These are phyloP conservation scores for Eubasilissa regina DNA, from an alignment of 1,140 invertebrate genomes.

Conservation along the genomic window DNA sequence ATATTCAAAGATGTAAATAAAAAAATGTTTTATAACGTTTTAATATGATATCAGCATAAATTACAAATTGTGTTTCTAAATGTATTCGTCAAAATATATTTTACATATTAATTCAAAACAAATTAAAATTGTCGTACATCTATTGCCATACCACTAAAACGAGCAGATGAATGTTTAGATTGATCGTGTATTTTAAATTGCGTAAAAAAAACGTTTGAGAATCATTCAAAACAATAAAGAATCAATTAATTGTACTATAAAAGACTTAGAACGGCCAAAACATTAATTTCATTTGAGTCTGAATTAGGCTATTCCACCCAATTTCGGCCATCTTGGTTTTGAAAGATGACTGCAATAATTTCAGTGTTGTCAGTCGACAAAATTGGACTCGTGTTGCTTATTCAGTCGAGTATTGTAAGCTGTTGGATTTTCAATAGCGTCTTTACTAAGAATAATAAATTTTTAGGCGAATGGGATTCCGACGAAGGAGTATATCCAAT, in stretches of 20 bases:
- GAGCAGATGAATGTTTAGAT: no score
- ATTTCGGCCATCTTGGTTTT: constrained; percentile 8
- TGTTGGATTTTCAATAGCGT: constrained; percentile 53
- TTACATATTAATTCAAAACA: no score
- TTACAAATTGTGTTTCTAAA: no score
- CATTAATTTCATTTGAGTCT: neutral
- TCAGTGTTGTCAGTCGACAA: constrained; percentile 37
- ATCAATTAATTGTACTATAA: constrained; percentile 37
- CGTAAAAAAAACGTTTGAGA: constrained; percentile 7
- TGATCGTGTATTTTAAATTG: neutral
- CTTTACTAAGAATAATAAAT: constrained; percentile 33
- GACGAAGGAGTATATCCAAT: constrained; percentile 51
- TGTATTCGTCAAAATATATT: no score
- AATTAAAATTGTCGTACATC: no score
- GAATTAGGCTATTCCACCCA: constrained; percentile 4
- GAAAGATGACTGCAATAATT: constrained; percentile 26
- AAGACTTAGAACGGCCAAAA: constrained; percentile 14
- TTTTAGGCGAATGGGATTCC: constrained; percentile 32
- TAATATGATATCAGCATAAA: no score
- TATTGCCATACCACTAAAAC: no score
- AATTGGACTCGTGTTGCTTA: constrained; percentile 3
- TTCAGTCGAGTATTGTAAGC: constrained; percentile 20
- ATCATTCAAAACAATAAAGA: neutral
- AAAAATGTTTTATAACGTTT: no score
- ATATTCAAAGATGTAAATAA: no score